Conservation (phyloP, 2,888 invertebrate genomes). For the Keiferia lycopersicella region DNA sequence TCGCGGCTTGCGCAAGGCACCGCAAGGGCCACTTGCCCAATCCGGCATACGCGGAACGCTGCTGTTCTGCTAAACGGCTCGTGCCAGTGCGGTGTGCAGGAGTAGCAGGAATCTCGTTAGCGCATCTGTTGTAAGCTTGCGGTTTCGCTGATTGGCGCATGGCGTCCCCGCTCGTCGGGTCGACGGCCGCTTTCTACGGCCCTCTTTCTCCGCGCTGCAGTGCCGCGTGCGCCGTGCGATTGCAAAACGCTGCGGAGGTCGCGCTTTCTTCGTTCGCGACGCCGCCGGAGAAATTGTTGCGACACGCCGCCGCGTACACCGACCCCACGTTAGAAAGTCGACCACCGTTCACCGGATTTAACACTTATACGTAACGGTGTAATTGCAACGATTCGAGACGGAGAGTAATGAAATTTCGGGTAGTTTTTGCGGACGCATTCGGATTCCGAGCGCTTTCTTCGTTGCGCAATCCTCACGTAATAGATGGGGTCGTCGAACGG, state of each 20-base stretch:
- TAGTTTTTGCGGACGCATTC: slow-evolving; percentile 75
- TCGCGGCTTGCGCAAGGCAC: slow-evolving; percentile 71
- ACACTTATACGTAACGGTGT: slow-evolving; percentile 77
- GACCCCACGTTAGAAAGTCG: slow-evolving; percentile 81
- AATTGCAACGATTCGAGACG: slow-evolving; percentile 76
- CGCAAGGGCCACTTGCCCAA: slow-evolving; percentile 68
- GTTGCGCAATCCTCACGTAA: slow-evolving; percentile 75
- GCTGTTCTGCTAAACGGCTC: slow-evolving; percentile 48
- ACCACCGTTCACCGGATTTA: slow-evolving; percentile 79
- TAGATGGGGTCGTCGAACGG: slow-evolving; percentile 71
- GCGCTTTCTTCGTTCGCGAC: slow-evolving; percentile 81
- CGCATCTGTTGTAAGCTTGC: slow-evolving; percentile 59
- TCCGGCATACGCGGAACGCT: slow-evolving; percentile 50
- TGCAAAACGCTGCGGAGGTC: slow-evolving; percentile 79
- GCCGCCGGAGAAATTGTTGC: slow-evolving; percentile 80
- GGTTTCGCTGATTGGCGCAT: slow-evolving; percentile 47
- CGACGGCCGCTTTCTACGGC: slow-evolving; percentile 71
- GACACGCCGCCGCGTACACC: slow-evolving; percentile 75
- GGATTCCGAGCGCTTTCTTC: slow-evolving; percentile 74
- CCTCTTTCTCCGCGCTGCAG: slow-evolving; percentile 56
- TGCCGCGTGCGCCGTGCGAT: slow-evolving; percentile 53
- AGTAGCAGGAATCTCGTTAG: slow-evolving; percentile 60
- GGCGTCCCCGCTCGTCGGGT: slow-evolving; percentile 39
- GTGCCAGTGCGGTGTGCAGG: slow-evolving; percentile 52
- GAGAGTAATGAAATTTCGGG: slow-evolving; percentile 70